A percentile compares a stretch with the other conserved stretches of the same genome.
phyloP scores from a whole-genome alignment of 1,140 invertebrate species.

The Cotesia chilonis region DNA sequence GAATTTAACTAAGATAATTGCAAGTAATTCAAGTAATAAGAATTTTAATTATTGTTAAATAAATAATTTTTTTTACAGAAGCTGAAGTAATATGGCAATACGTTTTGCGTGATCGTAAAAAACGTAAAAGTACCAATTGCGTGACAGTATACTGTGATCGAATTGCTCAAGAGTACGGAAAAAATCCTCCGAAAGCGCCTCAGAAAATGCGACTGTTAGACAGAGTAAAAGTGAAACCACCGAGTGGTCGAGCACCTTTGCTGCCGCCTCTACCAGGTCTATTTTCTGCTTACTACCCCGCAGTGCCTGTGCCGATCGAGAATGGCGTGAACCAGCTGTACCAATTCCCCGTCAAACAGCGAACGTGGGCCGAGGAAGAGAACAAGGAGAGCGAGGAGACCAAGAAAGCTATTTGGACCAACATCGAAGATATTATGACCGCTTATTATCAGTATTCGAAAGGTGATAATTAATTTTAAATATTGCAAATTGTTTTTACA shows the following conservation, averaged over 20 bases:
- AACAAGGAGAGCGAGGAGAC: slow-evolving; percentile 41
- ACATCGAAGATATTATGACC: slow-evolving; percentile 60
- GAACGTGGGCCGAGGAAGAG: slow-evolving; percentile 15
- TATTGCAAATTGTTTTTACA: slow-evolving; percentile 11
- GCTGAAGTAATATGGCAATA: slow-evolving; percentile 64
- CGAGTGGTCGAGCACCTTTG: slow-evolving; percentile 51
- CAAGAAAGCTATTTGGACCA: slow-evolving; percentile 56
- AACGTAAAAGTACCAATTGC: slow-evolving; percentile 59
- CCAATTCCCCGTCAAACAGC: slow-evolving; percentile 50
- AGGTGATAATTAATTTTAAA: slow-evolving; percentile 49
- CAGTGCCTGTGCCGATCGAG: slow-evolving; percentile 54
- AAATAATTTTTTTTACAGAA: slow-evolving; percentile 51
- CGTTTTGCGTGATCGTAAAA: slow-evolving; percentile 62
- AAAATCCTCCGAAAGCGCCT: slow-evolving; percentile 54
- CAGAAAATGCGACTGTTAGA: slow-evolving; percentile 59
- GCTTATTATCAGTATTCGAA: slow-evolving; percentile 61
- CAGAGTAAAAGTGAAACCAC: slow-evolving; percentile 51
- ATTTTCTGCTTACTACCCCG: slow-evolving; percentile 49
- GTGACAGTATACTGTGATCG: slow-evolving; percentile 62
- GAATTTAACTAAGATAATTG: too few species aligned
- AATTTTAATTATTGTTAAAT: slow-evolving; percentile 15
- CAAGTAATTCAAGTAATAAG: too few species aligned
- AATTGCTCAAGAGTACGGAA: slow-evolving; percentile 56
- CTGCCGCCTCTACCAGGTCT: slow-evolving; percentile 55
- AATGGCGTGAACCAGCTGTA: slow-evolving; percentile 55